phyloP scores from a whole-genome alignment of 2,888 invertebrate genomes.

The Eueremaeus valkanovi region DNA sequence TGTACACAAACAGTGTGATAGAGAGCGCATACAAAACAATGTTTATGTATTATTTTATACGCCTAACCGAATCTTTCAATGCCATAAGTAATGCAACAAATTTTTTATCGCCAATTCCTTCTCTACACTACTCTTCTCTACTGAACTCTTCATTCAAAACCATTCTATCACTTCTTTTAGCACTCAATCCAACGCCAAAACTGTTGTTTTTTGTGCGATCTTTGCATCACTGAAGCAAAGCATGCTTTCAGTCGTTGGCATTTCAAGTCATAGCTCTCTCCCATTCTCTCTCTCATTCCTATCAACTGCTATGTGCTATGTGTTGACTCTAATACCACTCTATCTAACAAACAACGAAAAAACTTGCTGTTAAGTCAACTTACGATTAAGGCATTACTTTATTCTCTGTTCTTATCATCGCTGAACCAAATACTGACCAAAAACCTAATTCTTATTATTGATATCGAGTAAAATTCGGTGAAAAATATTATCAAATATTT shows the following conservation, averaged over 20 bases:
- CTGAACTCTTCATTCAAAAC: not conserved
- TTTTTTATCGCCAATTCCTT: not conserved
- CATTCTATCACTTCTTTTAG: not conserved
- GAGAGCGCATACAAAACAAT: slow-evolving; percentile 2
- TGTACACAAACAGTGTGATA: slow-evolving; percentile 7
- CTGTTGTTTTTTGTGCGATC: slow-evolving; percentile 21
- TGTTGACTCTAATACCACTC: slow-evolving; percentile 1
- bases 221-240: slow-evolving; percentile 30
- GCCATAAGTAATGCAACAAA: slow-evolving; percentile 17
- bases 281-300: too few species aligned
- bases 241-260: slow-evolving; percentile 19
- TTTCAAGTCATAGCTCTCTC: not conserved
- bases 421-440: slow-evolving; percentile 14
- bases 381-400: slow-evolving; percentile 15
- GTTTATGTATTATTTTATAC: slow-evolving; percentile 23
- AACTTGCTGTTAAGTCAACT: slow-evolving; percentile 27
- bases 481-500: not conserved
- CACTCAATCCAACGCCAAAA: not conserved
- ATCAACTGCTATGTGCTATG: not conserved
- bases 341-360: slow-evolving; percentile 1
- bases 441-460: slow-evolving; percentile 5
- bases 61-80: slow-evolving; percentile 1
- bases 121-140: not conserved
- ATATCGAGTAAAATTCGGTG: not conserved
- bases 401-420: slow-evolving; percentile 10